Conservation (phyloP, 2,113 vertebrate species). For the Cynoglossus semilaevis region DNA sequence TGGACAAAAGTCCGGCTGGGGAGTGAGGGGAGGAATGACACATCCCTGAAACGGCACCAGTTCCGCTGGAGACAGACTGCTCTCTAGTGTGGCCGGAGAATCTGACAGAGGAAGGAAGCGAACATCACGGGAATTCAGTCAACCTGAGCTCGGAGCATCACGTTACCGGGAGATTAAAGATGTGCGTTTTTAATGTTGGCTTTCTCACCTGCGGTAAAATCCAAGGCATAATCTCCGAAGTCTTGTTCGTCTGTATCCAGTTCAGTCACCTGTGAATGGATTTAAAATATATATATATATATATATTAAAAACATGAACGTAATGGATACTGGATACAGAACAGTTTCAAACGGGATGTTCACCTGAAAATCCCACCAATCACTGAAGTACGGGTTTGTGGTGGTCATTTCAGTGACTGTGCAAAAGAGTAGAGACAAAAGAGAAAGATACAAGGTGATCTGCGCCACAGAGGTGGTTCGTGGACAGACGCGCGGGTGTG, state of each 20-base stretch:
- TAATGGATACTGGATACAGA: too few species aligned
- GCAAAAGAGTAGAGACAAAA: conserved; percentile 6
- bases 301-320: neutral
- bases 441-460: neutral
- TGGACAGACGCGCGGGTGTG: conserved; percentile 13
- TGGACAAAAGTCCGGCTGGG: conserved; percentile 6
- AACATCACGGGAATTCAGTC: neutral
- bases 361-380: conserved; percentile 64
- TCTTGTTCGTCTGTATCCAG: conserved; percentile 74
- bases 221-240: conserved; percentile 79
- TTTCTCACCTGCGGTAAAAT: conserved; percentile 82
- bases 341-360: too few species aligned
- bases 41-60: conserved; percentile 78
- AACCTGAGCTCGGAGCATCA: neutral
- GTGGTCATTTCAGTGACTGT: conserved; percentile 38
- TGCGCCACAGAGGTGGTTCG: conserved; percentile 22
- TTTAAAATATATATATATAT: neutral
- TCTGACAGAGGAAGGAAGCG: conserved; percentile 59
- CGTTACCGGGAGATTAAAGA: neutral
- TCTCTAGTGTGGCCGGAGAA: conserved; percentile 72
- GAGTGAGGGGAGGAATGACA: conserved; percentile 63
- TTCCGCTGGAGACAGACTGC: conserved; percentile 64
- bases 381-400: conserved; percentile 6
- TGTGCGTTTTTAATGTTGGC: neutral
- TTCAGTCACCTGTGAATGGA: conserved; percentile 54